Evolutionary conservation across 2,797 vertebrate genomes (phyloP).

Genomic region (Xenentodon cancila): DNA sequence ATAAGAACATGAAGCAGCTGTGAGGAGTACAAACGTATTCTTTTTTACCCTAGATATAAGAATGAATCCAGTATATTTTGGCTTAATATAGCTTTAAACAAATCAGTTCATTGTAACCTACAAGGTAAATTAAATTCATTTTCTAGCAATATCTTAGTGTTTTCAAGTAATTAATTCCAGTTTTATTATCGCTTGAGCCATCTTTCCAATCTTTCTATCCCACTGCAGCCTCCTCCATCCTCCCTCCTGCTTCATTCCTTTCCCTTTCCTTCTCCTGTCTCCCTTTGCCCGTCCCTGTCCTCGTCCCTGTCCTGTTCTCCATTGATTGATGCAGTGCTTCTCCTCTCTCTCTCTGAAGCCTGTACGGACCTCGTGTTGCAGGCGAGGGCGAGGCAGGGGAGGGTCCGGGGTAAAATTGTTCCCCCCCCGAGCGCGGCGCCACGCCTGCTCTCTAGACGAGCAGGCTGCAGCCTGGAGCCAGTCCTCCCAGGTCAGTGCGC

Average conservation of each 20-base stretch:
- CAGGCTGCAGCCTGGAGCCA: slow-evolving; percentile 87
- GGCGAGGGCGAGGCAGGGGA: slow-evolving; percentile 81
- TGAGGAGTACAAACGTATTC: too few relatives aligned
- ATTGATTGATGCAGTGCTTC: slow-evolving; percentile 79
- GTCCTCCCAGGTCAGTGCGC: slow-evolving; percentile 88
- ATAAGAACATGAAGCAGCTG: too few relatives aligned
- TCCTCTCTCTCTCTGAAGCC: slow-evolving; percentile 87
- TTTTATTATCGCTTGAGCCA: slow-evolving; percentile 7
- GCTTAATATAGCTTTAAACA: too few relatives aligned
- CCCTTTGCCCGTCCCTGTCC: slow-evolving; percentile 21
- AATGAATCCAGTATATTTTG: too few relatives aligned
- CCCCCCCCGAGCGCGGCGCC: slow-evolving; percentile 85
- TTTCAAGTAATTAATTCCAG: not conserved
- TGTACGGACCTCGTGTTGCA: slow-evolving; percentile 85
- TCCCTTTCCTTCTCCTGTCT: slow-evolving; percentile 5
- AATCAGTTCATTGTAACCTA: too few relatives aligned
- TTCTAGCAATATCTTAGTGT: too few relatives aligned
- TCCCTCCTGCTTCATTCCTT: slow-evolving; percentile 5
- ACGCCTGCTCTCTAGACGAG: slow-evolving; percentile 87
- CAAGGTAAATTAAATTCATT: too few relatives aligned
- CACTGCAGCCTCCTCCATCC: slow-evolving; percentile 21
- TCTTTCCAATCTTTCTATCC: slow-evolving; percentile 2
- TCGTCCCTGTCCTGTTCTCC: slow-evolving; percentile 39
- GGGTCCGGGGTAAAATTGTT: slow-evolving; percentile 84
- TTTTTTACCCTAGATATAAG: too few relatives aligned